Conservation (phyloP, 37 sponge, comb jelly and placozoan genomes). For the Tethya wilhelma region DNA sequence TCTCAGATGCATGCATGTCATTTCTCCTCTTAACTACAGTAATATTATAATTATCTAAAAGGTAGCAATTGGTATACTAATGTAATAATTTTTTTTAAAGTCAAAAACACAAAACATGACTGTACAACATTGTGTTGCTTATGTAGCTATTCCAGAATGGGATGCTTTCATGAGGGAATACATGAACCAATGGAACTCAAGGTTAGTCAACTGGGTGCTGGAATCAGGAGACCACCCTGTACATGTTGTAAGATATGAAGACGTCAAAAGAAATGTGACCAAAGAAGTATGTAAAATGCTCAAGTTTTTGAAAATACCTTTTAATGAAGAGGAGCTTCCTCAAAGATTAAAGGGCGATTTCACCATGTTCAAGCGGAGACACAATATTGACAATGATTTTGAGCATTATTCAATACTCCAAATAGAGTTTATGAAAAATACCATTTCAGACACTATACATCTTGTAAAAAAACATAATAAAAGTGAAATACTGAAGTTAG, state of each 20-base stretch:
- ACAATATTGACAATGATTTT: background rate
- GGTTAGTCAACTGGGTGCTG: conserved; percentile 34
- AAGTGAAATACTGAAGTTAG: background rate
- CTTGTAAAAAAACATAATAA: background rate
- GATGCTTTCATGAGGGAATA: conserved; percentile 33
- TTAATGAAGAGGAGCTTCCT: conserved; percentile 27
- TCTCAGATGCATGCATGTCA: too few species aligned
- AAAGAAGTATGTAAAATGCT: conserved; percentile 50
- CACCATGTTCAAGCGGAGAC: conserved; percentile 5
- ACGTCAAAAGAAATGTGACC: conserved; percentile 16
- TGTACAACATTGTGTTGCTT: background rate
- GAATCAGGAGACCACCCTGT: conserved; percentile 8
- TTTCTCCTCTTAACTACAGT: too few species aligned
- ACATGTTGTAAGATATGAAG: conserved; percentile 54
- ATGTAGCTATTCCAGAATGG: conserved; percentile 30
- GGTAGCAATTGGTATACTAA: too few species aligned
- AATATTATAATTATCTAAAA: too few species aligned
- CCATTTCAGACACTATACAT: background rate
- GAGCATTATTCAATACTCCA: conserved; percentile 42
- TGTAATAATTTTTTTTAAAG: background rate
- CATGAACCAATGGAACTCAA: conserved; percentile 14
- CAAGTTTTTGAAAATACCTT: conserved; percentile 34
- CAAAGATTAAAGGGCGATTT: conserved; percentile 6
- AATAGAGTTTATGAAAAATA: background rate
- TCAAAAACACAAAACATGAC: background rate